Evolutionary conservation across 2,888 invertebrate species (phyloP).

Genomic region (Liodrosophila aerea): DNA sequence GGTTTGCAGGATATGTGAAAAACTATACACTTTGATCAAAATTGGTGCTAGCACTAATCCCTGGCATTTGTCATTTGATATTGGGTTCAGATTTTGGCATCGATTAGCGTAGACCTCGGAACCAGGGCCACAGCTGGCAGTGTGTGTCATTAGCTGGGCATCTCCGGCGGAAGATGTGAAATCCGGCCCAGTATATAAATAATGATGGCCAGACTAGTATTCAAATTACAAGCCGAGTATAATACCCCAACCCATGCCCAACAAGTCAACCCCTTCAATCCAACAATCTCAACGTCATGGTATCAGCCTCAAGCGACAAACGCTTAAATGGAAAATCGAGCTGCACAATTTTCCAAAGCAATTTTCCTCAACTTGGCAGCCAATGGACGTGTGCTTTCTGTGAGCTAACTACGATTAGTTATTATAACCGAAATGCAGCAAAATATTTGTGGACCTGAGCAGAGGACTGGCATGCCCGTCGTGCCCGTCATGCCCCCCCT

Average conservation of each 20-base stretch:
- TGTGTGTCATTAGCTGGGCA: constrained; percentile 38
- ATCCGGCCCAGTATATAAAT: constrained; percentile 49
- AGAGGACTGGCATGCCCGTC: too few relatives aligned
- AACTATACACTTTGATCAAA: background rate
- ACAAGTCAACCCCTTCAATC: background rate
- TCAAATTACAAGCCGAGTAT: constrained; percentile 57
- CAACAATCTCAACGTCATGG: background rate
- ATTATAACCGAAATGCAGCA: background rate
- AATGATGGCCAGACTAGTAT: constrained; percentile 58
- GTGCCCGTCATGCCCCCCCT: background rate
- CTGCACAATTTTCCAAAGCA: constrained; percentile 12
- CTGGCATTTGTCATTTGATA: constrained; percentile 52
- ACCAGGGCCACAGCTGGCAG: too few relatives aligned
- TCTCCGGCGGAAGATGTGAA: constrained; percentile 35
- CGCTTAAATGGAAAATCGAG: constrained; percentile 62
- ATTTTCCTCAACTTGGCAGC: constrained; percentile 32
- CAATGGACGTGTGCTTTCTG: constrained; percentile 31
- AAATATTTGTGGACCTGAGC: too few relatives aligned
- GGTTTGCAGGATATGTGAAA: constrained; percentile 9
- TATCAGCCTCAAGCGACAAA: constrained; percentile 55
- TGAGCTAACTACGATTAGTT: constrained; percentile 1
- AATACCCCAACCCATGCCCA: constrained; percentile 3
- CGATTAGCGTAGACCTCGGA: constrained; percentile 55
- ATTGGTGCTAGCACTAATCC: constrained; percentile 1
- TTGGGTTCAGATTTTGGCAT: constrained; percentile 43